Evolutionary conservation across 2,113 vertebrate species (phyloP).

Genomic region (Marmota monax): DNA sequence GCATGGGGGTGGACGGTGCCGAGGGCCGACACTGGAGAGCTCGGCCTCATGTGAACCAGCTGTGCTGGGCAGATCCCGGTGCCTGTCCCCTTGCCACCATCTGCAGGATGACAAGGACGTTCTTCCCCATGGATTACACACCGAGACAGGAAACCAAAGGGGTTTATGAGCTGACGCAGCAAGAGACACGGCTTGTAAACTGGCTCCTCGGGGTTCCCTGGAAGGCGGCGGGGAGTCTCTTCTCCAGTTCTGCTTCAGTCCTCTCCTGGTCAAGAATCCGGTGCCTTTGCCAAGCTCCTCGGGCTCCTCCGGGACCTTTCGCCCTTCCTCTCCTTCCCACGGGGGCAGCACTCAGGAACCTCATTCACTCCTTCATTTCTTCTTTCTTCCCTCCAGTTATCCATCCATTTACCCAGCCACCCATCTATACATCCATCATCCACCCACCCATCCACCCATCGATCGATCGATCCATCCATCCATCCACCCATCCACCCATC

Average conservation of each 20-base stretch:
- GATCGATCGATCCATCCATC: neutral
- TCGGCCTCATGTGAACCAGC: neutral
- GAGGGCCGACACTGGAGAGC: neutral
- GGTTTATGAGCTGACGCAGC: conserved; percentile 41
- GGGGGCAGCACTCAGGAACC: neutral
- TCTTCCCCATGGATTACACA: neutral
- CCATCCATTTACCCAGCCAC: neutral
- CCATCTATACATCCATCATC: neutral
- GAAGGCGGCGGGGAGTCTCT: neutral
- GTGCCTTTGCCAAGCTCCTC: neutral
- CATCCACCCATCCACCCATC: neutral
- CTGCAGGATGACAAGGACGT: neutral
- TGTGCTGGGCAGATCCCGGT: neutral
- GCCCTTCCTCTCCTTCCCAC: neutral
- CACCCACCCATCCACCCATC: neutral
- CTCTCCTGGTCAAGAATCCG: neutral
- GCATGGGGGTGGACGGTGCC: neutral
- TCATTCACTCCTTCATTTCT: neutral
- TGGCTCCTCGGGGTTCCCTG: neutral
- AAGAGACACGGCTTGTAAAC: conserved; percentile 55
- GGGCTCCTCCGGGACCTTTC: neutral
- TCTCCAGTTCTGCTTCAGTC: neutral
- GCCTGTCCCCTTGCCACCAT: neutral
- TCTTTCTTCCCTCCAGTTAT: neutral
- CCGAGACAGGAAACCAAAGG: conserved; percentile 13